Evolutionary conservation across 2,797 vertebrate species (phyloP).

Genomic region (Novumbra hubbsi): DNA sequence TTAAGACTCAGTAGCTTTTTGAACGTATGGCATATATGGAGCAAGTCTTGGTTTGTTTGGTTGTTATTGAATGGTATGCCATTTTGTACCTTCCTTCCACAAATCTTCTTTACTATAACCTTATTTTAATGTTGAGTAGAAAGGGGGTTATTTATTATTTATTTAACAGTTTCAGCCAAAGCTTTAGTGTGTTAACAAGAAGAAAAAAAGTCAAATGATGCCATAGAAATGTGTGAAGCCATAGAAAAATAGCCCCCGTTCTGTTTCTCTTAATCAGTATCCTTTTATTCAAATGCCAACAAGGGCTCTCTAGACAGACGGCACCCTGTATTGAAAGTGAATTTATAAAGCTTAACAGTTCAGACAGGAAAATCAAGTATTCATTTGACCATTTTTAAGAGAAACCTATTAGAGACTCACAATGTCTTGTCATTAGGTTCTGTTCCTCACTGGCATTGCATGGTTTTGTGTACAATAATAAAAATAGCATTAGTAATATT

Average conservation of each 20-base stretch:
- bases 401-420: too few relatives aligned
- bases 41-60: not conserved
- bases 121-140: not conserved
- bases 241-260: not conserved
- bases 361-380: too few relatives aligned
- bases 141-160: not conserved
- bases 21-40: constrained; percentile 2
- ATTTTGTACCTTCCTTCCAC: not conserved
- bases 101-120: not conserved
- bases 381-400: too few relatives aligned
- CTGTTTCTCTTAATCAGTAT: not conserved
- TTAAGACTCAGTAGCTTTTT: not conserved
- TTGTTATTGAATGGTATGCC: not conserved
- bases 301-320: not conserved
- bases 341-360: not conserved
- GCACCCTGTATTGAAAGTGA: not conserved
- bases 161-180: constrained; percentile 12
- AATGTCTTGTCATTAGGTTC: too few relatives aligned
- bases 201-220: not conserved
- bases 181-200: not conserved
- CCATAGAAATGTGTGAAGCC: not conserved
- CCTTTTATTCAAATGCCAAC: too few relatives aligned
- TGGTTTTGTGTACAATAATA: too few relatives aligned
- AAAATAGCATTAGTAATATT: too few relatives aligned
- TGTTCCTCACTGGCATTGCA: too few relatives aligned